Evolutionary conservation across 2,888 invertebrate genomes (phyloP).

Genomic region (Anoncus sp.): DNA sequence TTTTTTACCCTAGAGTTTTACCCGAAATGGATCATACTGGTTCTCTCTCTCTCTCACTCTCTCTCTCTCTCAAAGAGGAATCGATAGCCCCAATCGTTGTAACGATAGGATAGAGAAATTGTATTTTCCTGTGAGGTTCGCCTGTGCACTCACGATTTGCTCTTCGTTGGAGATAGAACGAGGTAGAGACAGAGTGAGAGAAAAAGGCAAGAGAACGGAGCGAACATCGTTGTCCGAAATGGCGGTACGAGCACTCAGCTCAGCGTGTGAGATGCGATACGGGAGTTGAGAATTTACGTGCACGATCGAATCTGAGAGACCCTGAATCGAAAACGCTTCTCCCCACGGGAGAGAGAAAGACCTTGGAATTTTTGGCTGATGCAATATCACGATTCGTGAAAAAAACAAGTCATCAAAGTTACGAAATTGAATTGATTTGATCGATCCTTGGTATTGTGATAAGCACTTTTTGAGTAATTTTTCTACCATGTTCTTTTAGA

Average conservation of each 20-base stretch:
- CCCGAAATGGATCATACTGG: slow-evolving; percentile 41
- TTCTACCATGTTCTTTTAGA: background rate
- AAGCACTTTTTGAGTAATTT: background rate
- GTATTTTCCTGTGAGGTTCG: slow-evolving; percentile 21
- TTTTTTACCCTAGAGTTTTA: too few relatives aligned
- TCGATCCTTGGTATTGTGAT: background rate
- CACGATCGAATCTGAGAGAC: slow-evolving; percentile 40
- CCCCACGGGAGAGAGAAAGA: slow-evolving; percentile 1
- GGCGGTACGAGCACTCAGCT: slow-evolving; percentile 55
- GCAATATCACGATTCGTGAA: slow-evolving; percentile 15
- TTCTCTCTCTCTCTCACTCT: too few relatives aligned
- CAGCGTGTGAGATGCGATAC: slow-evolving; percentile 45
- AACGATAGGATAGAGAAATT: slow-evolving; percentile 42
- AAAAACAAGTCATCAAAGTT: background rate
- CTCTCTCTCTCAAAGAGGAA: slow-evolving; percentile 25
- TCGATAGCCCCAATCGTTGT: slow-evolving; percentile 53
- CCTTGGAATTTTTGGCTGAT: slow-evolving; percentile 4
- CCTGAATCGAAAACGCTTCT: slow-evolving; percentile 35
- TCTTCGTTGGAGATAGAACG: slow-evolving; percentile 4
- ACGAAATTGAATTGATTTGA: background rate
- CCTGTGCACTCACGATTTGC: slow-evolving; percentile 10
- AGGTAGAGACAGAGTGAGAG: slow-evolving; percentile 6
- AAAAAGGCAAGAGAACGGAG: slow-evolving; percentile 23
- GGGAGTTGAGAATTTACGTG: slow-evolving; percentile 57
- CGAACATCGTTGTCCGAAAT: slow-evolving; percentile 50